Evolutionary conservation across 2,797 vertebrate species (phyloP).

Genomic region (Steatocranus sp.): DNA sequence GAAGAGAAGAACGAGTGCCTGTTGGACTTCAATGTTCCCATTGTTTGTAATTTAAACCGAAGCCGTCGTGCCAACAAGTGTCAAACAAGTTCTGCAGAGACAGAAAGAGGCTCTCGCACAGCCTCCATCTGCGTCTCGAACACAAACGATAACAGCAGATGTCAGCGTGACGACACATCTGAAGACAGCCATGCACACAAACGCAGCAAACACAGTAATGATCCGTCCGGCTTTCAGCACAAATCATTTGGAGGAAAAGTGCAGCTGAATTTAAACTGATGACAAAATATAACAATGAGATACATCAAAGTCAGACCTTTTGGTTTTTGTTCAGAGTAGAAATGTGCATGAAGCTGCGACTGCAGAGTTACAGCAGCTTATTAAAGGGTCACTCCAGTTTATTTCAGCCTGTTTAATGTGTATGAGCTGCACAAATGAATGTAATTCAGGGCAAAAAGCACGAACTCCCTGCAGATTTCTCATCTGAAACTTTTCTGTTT

Average conservation of each 20-base stretch:
- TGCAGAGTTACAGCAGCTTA: neutral
- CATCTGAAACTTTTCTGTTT: fast-evolving
- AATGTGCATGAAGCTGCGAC: neutral
- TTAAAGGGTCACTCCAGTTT: neutral
- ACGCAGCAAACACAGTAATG: neutral
- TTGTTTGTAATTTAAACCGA: neutral
- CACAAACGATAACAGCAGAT: neutral
- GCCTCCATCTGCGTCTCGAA: constrained; percentile 33
- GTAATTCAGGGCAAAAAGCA: neutral
- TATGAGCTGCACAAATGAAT: neutral
- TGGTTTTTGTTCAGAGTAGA: neutral
- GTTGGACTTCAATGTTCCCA: neutral
- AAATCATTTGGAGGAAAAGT: neutral
- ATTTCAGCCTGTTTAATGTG: neutral
- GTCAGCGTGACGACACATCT: neutral
- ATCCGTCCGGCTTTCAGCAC: too few species aligned
- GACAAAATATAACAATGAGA: neutral
- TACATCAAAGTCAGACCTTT: neutral
- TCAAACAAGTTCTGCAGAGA: neutral
- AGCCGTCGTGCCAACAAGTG: neutral
- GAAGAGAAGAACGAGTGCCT: neutral
- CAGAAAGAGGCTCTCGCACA: neutral
- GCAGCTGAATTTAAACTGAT: neutral
- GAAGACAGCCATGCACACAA: neutral
- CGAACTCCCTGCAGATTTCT: neutral